Percentiles rank a stretch among this genome's conserved stretches.
phyloP scores from a whole-genome alignment of 2,888 invertebrate genomes.

The Patella caerulea region DNA sequence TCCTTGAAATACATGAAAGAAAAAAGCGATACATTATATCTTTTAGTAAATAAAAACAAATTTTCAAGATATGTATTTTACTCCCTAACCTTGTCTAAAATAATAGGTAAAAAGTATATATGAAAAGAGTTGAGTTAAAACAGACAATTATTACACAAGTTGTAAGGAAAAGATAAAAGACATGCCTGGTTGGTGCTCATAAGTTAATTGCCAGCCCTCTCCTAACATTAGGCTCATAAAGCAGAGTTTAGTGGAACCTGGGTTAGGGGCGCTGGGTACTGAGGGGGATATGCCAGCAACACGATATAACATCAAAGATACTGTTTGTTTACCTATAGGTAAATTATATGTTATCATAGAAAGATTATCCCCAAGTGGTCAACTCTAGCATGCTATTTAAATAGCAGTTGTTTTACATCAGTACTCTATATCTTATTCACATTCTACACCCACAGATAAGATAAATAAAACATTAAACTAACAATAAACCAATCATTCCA shows the following conservation, averaged over 20 bases:
- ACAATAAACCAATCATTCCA: neutral
- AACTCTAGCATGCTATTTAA: slow-evolving; percentile 11
- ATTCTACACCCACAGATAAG: neutral
- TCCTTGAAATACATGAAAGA: too few species aligned
- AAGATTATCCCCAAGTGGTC: slow-evolving; percentile 1
- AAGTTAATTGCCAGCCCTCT: slow-evolving; percentile 7
- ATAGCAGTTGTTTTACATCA: slow-evolving; percentile 12
- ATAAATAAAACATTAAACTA: neutral
- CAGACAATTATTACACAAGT: neutral
- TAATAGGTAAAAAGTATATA: too few species aligned
- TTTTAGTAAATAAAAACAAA: too few species aligned
- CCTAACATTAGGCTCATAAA: slow-evolving; percentile 7
- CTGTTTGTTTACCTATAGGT: neutral
- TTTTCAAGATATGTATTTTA: too few species aligned
- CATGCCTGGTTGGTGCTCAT: neutral
- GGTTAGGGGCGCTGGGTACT: slow-evolving; percentile 9
- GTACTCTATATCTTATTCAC: neutral
- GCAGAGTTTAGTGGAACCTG: neutral
- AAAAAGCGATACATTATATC: too few species aligned
- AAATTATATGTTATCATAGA: slow-evolving; percentile 7
- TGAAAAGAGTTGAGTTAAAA: neutral
- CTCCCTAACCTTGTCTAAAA: too few species aligned
- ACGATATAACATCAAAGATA: slow-evolving; percentile 1
- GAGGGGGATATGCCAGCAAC: neutral
- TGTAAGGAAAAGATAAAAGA: neutral